These are phyloP conservation scores for Limnephilus rhombicus DNA, from an alignment of 2,888 invertebrate genomes.

Conservation along the genomic window DNA sequence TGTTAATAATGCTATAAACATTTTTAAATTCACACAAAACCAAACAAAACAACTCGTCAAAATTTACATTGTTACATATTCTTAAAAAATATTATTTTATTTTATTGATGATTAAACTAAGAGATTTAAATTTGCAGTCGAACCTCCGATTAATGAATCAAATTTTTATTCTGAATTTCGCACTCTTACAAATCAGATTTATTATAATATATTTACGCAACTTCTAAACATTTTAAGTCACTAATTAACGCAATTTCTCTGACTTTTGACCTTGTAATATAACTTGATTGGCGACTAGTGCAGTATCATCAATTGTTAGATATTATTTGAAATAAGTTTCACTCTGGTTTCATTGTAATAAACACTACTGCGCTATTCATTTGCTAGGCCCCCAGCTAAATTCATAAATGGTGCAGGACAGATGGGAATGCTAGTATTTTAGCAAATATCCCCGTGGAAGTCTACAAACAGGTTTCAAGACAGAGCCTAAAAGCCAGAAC, in stretches of 20 bases:
- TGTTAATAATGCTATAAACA: background rate
- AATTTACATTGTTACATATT: constrained; percentile 29
- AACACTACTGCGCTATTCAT: background rate
- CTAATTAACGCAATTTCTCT: background rate
- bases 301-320: background rate
- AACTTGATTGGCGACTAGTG: background rate
- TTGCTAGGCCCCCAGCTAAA: background rate
- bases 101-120: constrained; percentile 16
- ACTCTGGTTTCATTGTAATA: background rate
- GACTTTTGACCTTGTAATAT: background rate
- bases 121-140: background rate
- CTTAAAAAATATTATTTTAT: background rate
- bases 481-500: background rate
- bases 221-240: background rate
- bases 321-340: background rate
- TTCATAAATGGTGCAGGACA: background rate
- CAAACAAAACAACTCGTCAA: constrained; percentile 24
- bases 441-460: background rate
- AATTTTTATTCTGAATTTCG: background rate
- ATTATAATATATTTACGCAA: too few relatives aligned
- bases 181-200: too few relatives aligned
- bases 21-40: constrained; percentile 29
- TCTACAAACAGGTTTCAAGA: background rate
- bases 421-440: background rate
- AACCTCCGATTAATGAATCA: constrained; percentile 35